Conservation (phyloP, 2,113 vertebrate genomes). For the Phainopepla nitens region DNA sequence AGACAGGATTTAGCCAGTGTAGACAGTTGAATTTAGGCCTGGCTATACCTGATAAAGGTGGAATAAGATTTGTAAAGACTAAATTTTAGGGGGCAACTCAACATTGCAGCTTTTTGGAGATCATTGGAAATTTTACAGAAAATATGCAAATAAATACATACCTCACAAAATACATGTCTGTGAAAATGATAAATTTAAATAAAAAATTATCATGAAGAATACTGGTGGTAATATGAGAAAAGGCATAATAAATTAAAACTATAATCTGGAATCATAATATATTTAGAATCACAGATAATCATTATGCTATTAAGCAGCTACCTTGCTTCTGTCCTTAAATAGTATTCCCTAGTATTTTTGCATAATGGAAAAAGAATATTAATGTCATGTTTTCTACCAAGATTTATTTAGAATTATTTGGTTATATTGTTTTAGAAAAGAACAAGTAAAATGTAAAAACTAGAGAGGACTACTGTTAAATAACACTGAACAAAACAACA, state of each 20-base stretch:
- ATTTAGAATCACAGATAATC: background rate
- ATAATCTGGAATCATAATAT: background rate
- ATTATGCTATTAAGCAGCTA: background rate
- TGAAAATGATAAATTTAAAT: background rate
- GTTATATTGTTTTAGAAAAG: background rate
- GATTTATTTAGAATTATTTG: background rate
- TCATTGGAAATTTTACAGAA: background rate
- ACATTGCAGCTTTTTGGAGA: background rate
- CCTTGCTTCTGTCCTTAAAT: background rate
- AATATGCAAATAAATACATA: background rate
- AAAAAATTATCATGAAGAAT: background rate
- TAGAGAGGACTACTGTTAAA: background rate
- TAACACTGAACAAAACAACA: background rate
- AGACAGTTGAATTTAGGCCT: background rate
- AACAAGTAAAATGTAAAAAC: background rate
- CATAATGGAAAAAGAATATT: background rate
- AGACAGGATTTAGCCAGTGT: background rate
- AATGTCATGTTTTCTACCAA: background rate
- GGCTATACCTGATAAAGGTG: background rate
- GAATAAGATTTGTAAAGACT: background rate
- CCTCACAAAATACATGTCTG: background rate
- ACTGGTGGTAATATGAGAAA: background rate
- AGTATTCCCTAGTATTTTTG: background rate
- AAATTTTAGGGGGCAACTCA: background rate
- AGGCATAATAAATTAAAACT: background rate